Evolutionary conservation across 2,888 invertebrate genomes (phyloP).

Genomic region (Noctua janthina): DNA sequence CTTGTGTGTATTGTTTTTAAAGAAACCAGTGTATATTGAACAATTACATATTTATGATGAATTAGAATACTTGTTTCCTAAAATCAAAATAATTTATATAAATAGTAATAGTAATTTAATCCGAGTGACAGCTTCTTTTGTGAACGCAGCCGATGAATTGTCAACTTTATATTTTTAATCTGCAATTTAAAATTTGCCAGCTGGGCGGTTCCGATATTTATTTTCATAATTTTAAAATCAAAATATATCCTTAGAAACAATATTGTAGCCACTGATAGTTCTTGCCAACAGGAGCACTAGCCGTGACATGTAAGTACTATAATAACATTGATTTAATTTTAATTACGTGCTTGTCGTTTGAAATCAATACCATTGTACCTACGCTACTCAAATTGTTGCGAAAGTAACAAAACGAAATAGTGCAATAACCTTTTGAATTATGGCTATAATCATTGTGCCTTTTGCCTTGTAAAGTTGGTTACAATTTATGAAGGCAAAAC

Average conservation of each 20-base stretch:
- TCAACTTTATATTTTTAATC: slow-evolving; percentile 49
- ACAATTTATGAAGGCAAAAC: slow-evolving; percentile 12
- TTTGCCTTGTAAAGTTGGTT: slow-evolving; percentile 50
- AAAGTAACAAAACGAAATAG: slow-evolving; percentile 74
- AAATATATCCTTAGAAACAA: slow-evolving; percentile 53
- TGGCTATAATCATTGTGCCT: slow-evolving; percentile 40
- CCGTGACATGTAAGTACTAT: slow-evolving; percentile 65
- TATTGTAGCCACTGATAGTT: slow-evolving; percentile 31
- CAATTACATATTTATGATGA: not conserved
- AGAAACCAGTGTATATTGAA: not conserved
- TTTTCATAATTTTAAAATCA: slow-evolving; percentile 71
- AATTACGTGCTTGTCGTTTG: slow-evolving; percentile 67
- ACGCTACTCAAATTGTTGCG: slow-evolving; percentile 69
- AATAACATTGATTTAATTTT: slow-evolving; percentile 30
- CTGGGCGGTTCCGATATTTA: slow-evolving; percentile 86
- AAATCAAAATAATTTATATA: not conserved
- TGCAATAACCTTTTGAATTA: slow-evolving; percentile 69
- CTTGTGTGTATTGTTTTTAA: not conserved
- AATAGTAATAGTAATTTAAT: not conserved
- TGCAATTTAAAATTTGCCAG: slow-evolving; percentile 80
- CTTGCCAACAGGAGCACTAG: slow-evolving; percentile 42
- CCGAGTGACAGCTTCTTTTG: not conserved
- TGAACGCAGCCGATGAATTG: slow-evolving; percentile 42
- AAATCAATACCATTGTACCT: slow-evolving; percentile 76
- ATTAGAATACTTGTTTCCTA: not conserved